Evolutionary conservation across 2,113 vertebrate species (phyloP).

Genomic region (Peromyscus polionotus): DNA sequence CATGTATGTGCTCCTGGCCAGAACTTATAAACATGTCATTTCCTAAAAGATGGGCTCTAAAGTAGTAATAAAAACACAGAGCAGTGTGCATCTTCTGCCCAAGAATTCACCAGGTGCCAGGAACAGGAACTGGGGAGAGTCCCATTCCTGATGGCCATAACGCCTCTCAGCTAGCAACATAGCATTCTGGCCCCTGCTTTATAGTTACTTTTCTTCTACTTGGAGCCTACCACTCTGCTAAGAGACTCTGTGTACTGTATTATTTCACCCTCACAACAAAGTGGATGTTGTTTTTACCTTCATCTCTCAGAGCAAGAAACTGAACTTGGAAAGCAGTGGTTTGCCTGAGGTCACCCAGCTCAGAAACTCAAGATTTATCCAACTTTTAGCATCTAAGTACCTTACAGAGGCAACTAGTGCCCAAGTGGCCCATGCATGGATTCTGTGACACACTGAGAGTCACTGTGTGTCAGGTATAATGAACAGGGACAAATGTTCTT

Average conservation of each 20-base stretch:
- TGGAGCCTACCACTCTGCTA: neutral
- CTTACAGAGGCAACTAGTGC: neutral
- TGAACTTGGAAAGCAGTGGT: neutral
- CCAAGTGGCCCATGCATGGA: neutral
- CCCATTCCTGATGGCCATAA: neutral
- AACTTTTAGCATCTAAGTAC: neutral
- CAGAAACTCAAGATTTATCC: neutral
- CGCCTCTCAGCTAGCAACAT: neutral
- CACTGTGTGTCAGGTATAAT: neutral
- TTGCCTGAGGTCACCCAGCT: neutral
- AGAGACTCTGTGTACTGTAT: neutral
- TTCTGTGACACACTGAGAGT: neutral
- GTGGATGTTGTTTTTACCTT: neutral
- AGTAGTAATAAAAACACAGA: neutral
- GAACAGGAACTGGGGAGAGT: neutral
- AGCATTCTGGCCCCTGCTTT: neutral
- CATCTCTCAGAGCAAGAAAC: neutral
- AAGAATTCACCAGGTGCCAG: neutral
- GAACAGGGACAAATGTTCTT: too few species aligned
- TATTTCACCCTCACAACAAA: neutral
- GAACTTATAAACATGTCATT: neutral
- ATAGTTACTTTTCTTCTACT: neutral
- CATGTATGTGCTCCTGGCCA: neutral
- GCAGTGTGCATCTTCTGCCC: neutral
- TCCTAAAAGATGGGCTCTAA: neutral